Evolutionary conservation across 2,888 invertebrate genomes (phyloP), one percentile per base, ranked within the genome.

Genomic region (Volucella bombylans): DNA sequence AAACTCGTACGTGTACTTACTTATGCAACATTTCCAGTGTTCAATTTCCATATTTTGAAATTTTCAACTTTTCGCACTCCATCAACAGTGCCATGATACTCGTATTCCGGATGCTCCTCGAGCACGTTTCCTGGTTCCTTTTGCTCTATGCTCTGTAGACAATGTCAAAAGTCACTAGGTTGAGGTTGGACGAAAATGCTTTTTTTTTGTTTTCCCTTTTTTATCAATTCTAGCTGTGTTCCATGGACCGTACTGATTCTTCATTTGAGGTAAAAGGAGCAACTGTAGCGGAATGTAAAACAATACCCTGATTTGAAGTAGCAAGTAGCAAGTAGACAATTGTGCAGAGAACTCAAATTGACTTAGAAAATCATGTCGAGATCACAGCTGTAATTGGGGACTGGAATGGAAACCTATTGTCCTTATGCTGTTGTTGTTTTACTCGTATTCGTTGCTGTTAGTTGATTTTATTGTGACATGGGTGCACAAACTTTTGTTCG

Each of bases 1-100:
- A 61, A 23, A 31, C n/a, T 8, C 11, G 59, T 61, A 14, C 18
- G 14, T 11, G 59, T 59, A 59, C 52, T 15, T 12, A 31, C 12
- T 11, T 8, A 8, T 11, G 12, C 31, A 23, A 12, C 12, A 31
- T 54, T 54, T 31, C 31, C 47, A 39, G 11, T 49, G 57, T 54
- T 52, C 52, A 68, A 62, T 76, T 69, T 71, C 67, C 65, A 77
- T 82, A 62, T 77, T 77, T 82, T 82, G 15, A 67, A 82, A 77
- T 77, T 82, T 71, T 59, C 54, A 82, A 72, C 49, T 77, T 71
- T 54, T 39, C 43, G n/a, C 41, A 72, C 82, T 72, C 55, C 39
- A 77, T 67, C 61, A 65, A 49, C 54, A 18, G n/a, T 57, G 59
- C 4, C 52, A 68, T 64, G 61, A 39, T 49, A n/a, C n/a, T n/a